A percentile compares a stretch with the other conserved stretches of the same genome.
These are phyloP conservation scores for Cladopsammia gracilis DNA, from an alignment of 64 coral and sea anemone genomes.

Conservation along the genomic window DNA sequence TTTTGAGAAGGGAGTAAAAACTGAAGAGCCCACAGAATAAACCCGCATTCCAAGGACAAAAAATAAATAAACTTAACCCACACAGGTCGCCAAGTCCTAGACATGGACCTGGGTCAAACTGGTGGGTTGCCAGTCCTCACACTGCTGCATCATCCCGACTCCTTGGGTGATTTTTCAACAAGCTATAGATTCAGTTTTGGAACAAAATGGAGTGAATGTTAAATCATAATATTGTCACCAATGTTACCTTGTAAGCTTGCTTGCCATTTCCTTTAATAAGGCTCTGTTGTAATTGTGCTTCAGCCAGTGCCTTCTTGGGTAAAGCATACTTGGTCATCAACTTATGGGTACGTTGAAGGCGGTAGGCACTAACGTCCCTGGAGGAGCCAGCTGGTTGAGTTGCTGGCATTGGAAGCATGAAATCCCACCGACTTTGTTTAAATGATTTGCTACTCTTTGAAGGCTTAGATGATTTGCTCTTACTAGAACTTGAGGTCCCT, in stretches of 20 bases:
- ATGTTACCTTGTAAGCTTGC: conserved; percentile 44
- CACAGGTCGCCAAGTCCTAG: no score
- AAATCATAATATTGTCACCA: neutral
- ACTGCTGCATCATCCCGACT: no score
- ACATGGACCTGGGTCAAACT: no score
- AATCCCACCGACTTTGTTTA: conserved; percentile 79
- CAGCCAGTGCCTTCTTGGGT: neutral
- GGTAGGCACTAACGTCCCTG: conserved; percentile 34
- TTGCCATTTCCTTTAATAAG: conserved; percentile 35
- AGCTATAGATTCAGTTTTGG: neutral
- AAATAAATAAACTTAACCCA: no score
- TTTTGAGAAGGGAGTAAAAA: no score
- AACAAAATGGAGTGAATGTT: no score
- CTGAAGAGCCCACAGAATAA: no score
- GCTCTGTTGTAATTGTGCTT: neutral
- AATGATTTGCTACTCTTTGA: conserved; percentile 47
- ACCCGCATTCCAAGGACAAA: no score
- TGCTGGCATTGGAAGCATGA: conserved; percentile 77
- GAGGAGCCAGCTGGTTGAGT: conserved; percentile 49
- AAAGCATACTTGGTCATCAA: conserved; percentile 22
- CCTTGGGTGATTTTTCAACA: neutral
- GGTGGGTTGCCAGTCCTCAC: no score
- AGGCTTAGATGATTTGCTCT: conserved; percentile 41
- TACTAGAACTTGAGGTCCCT: conserved; percentile 2
- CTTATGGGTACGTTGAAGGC: conserved; percentile 64